These are phyloP conservation scores for Agriotes lineatus DNA, from an alignment of 2,888 invertebrate genomes.

Conservation along the genomic window DNA sequence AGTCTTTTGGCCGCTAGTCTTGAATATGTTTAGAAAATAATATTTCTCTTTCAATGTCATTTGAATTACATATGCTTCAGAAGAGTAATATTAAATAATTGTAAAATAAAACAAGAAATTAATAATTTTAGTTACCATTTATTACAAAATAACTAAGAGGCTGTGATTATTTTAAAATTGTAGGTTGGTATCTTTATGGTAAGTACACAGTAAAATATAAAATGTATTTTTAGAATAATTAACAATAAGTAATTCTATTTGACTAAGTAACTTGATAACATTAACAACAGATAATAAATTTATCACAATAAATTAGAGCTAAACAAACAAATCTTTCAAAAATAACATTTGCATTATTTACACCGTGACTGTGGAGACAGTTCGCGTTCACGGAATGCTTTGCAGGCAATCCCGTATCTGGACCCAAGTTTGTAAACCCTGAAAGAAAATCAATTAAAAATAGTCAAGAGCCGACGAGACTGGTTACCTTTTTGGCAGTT, in stretches of 20 bases:
- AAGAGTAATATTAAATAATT: too few species aligned
- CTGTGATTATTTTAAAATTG: too few species aligned
- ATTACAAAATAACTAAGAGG: too few species aligned
- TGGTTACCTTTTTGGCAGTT: slow-evolving; percentile 82
- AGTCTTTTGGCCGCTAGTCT: too few species aligned
- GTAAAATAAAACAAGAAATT: too few species aligned
- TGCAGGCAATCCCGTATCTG: slow-evolving; percentile 82
- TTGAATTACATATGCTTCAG: too few species aligned
- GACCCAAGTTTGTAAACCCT: slow-evolving; percentile 83
- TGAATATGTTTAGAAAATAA: too few species aligned
- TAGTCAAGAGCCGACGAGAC: too few species aligned
- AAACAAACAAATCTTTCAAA: slow-evolving; percentile 6
- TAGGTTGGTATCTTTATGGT: too few species aligned
- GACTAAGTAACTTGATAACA: slow-evolving; percentile 14
- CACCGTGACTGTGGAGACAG: background rate
- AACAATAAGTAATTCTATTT: slow-evolving; percentile 10
- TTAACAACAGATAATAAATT: slow-evolving; percentile 20
- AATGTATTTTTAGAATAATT: slow-evolving; percentile 4
- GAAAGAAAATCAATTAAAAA: slow-evolving; percentile 57
- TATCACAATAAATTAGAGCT: slow-evolving; percentile 27
- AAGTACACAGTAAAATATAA: slow-evolving; percentile 21
- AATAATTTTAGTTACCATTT: too few species aligned
- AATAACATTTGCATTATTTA: background rate
- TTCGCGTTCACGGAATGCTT: slow-evolving; percentile 72
- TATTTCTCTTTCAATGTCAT: too few species aligned